Conservation (phyloP, 2,113 vertebrate genomes). For the Opisthocomus hoazin region DNA sequence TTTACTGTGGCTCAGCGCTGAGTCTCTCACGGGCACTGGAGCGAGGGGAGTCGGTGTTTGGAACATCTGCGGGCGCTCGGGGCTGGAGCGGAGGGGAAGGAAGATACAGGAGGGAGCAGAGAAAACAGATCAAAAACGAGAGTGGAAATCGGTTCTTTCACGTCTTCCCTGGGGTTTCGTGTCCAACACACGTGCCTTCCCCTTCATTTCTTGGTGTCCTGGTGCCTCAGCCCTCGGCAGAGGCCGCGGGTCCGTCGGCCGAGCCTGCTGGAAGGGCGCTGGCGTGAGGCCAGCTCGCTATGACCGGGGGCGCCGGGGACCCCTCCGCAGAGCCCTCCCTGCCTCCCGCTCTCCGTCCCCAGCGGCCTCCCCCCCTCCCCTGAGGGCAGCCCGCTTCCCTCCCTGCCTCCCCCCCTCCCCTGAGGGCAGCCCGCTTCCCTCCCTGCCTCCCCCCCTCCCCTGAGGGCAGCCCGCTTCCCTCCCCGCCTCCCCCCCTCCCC, state of each 20-base stretch:
- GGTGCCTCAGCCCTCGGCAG: background rate
- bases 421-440: no score
- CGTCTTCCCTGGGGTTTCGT: background rate
- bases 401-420: no score
- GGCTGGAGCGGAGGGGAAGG: background rate
- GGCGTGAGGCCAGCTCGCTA: background rate
- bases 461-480: no score
- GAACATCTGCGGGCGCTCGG: background rate
- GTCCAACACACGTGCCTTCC: background rate
- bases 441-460: no score
- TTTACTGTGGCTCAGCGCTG: constrained; percentile 20
- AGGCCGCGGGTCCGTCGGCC: accelerated
- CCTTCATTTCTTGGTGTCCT: background rate
- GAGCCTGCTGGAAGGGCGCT: background rate
- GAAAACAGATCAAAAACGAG: background rate
- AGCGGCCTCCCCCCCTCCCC: background rate
- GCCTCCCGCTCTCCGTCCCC: background rate
- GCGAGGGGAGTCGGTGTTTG: background rate
- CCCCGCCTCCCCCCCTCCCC: no score
- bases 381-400: no score
- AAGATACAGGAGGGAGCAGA: background rate
- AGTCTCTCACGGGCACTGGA: background rate
- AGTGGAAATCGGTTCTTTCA: background rate
- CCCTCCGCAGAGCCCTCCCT: background rate
- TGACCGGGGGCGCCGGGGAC: accelerated